These are phyloP conservation scores for Cremastobaeus sp. DNA, from an alignment of 2,888 invertebrate species.

Conservation along the genomic window DNA sequence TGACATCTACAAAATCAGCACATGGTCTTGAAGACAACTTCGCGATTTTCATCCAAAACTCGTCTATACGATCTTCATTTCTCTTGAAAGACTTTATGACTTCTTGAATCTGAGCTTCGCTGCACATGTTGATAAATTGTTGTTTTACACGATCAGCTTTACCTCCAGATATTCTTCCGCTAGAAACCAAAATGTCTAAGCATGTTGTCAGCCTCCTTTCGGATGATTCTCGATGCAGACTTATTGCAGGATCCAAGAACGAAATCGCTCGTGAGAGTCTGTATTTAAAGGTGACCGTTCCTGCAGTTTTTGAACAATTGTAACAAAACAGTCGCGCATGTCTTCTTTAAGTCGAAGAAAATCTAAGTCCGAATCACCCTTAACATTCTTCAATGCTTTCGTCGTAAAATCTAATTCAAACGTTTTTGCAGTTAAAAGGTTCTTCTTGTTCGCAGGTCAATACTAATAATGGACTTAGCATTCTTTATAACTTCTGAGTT, in stretches of 20 bases:
- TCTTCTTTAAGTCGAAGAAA: conserved; percentile 20
- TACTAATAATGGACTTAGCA: conserved; percentile 11
- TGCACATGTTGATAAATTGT: conserved; percentile 5
- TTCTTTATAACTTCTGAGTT: conserved; percentile 34
- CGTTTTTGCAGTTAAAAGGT: conserved; percentile 32
- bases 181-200: conserved; percentile 15
- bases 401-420: conserved; percentile 48
- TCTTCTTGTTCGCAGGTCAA: conserved; percentile 21
- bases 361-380: conserved; percentile 19
- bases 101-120: conserved; percentile 6
- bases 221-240: conserved; percentile 3
- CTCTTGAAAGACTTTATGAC: conserved; percentile 13
- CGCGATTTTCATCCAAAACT: conserved; percentile 18
- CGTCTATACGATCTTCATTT: conserved; percentile 7
- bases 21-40: conserved; percentile 15
- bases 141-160: conserved; percentile 29
- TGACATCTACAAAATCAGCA: conserved; percentile 20
- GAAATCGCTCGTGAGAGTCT: conserved; percentile 30
- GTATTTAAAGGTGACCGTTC: conserved; percentile 37
- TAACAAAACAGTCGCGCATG: conserved; percentile 25
- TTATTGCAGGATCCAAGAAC: conserved; percentile 24
- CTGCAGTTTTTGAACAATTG: conserved; percentile 17
- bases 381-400: conserved; percentile 30
- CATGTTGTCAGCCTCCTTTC: conserved; percentile 21
- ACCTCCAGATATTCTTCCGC: conserved; percentile 1